These are phyloP conservation scores for Emys orbicularis DNA, from an alignment of 2,797 vertebrate species.

Conservation along the genomic window DNA sequence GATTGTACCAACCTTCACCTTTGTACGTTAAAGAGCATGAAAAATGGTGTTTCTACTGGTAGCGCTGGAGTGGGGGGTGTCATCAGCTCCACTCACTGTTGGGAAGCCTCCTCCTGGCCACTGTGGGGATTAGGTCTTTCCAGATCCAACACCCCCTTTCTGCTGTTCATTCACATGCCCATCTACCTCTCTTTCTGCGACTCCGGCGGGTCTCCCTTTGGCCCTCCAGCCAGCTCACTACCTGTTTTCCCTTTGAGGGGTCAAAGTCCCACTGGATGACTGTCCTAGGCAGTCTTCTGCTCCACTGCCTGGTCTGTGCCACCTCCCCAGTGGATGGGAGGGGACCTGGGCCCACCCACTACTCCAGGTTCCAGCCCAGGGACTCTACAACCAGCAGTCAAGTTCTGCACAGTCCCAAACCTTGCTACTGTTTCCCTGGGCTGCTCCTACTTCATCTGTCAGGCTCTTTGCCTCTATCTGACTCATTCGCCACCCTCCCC, in stretches of 20 bases:
- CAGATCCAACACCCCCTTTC: neutral
- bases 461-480: neutral
- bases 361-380: neutral
- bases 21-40: too few species aligned
- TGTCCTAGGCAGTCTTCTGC: neutral
- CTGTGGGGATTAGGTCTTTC: neutral
- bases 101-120: neutral
- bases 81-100: too few species aligned
- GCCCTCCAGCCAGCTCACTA: neutral
- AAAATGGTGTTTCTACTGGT: too few species aligned
- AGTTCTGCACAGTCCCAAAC: neutral
- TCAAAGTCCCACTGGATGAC: neutral
- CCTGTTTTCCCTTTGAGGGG: neutral
- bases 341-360: too few species aligned
- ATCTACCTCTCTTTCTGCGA: neutral
- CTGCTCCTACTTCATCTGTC: neutral
- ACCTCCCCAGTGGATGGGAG: neutral
- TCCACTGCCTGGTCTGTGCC: neutral
- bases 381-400: neutral
- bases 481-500: neutral
- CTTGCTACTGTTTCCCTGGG: neutral
- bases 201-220: neutral
- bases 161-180: neutral
- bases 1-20: neutral
- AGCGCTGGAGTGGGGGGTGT: too few species aligned